phyloP scores from a whole-genome alignment of 1,140 invertebrate genomes.

The Zaprionus davidi region DNA sequence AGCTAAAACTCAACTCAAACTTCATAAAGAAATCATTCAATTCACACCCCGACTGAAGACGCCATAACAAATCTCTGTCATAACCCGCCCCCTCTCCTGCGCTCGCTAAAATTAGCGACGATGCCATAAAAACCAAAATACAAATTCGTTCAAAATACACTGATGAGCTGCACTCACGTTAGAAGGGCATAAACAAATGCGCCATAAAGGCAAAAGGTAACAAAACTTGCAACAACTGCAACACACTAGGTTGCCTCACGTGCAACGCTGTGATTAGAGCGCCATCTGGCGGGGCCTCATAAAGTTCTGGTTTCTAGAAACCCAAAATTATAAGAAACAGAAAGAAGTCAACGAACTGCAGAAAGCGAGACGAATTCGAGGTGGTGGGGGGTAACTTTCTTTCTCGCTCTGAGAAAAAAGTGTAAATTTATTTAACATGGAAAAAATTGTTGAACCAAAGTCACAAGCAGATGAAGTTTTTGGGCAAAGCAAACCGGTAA shows the following conservation, averaged over 20 bases:
- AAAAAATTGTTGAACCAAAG: constrained; percentile 52
- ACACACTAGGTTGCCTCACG: constrained; percentile 10
- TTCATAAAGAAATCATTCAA: neutral
- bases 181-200: constrained; percentile 22
- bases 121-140: constrained; percentile 29
- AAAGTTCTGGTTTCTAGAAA: constrained; percentile 38
- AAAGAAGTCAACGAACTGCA: constrained; percentile 63
- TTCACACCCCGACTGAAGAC: neutral
- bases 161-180: constrained; percentile 35
- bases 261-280: constrained; percentile 33
- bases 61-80: neutral
- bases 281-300: constrained; percentile 10
- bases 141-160: constrained; percentile 9
- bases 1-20: neutral
- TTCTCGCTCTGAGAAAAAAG: constrained; percentile 53
- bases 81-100: neutral
- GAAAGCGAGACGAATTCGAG: constrained; percentile 4
- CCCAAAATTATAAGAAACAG: neutral
- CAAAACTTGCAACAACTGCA: constrained; percentile 12
- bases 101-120: constrained; percentile 25
- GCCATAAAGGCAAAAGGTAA: neutral
- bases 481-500: neutral
- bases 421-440: constrained; percentile 78
- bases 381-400: constrained; percentile 61
- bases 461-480: constrained; percentile 29